A percentile compares a stretch with the other conserved stretches of the same genome.
Conservation (phyloP, 2,797 vertebrate species). For the Lagodon rhomboides region DNA sequence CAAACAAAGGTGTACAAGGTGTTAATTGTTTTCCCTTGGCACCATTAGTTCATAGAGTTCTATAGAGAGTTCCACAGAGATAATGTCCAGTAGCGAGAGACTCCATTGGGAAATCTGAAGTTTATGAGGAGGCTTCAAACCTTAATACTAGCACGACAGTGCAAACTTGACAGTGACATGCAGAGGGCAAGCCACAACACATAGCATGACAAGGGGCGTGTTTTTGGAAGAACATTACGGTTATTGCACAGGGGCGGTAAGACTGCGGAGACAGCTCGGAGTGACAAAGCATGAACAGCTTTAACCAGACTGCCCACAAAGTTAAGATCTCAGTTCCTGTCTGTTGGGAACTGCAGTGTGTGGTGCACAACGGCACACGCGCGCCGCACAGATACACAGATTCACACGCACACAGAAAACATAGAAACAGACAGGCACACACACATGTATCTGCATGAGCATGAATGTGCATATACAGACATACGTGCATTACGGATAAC, state of each 20-base stretch:
- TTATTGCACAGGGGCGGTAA: conserved; percentile 43
- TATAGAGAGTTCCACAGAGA: no score
- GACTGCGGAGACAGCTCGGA: conserved; percentile 51
- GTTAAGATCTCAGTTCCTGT: conserved; percentile 77
- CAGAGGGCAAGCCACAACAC: conserved; percentile 61
- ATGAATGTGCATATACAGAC: conserved; percentile 4
- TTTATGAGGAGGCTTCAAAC: no score
- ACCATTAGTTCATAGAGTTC: no score
- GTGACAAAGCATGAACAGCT: conserved; percentile 75
- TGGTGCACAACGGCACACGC: conserved; percentile 37
- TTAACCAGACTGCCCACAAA: conserved; percentile 69
- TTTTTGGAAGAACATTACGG: conserved; percentile 34
- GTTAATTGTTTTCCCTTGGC: no score
- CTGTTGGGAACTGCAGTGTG: conserved; percentile 63
- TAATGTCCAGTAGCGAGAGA: no score
- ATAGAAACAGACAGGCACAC: conserved; percentile 11
- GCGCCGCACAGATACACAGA: conserved; percentile 15
- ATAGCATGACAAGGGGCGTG: conserved; percentile 47
- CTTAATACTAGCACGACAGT: neutral
- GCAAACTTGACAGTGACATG: conserved; percentile 36
- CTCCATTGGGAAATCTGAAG: no score
- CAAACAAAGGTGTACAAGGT: no score
- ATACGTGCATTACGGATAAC: conserved; percentile 1
- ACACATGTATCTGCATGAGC: conserved; percentile 5
- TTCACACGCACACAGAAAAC: conserved; percentile 22